Evolutionary conservation across 1,140 invertebrate species (phyloP), one percentile per base, ranked within the genome.

Genomic region (Globodera ellingtonae): DNA sequence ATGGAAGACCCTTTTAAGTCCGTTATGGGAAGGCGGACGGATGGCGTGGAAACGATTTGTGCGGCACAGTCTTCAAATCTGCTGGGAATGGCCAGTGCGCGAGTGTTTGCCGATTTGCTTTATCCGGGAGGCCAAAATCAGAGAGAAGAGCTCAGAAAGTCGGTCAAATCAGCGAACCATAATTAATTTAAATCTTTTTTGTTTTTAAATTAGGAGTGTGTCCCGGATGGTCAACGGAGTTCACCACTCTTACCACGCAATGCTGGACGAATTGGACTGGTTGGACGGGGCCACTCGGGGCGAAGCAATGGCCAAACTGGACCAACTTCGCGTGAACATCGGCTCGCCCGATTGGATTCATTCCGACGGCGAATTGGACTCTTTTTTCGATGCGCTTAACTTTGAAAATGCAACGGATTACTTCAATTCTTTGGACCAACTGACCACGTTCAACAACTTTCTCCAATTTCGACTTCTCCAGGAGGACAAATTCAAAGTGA

Each of bases 391-490:
- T 79, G 89, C 89, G 81, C 91, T 92, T 89, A 88, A 82, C 67
- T 24, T 48, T 84, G 85, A 70, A 82, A 10, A 8, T 5, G 5
- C 2, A 89, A 47, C 79, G 81, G 18, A 81, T 80, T 59, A 79
- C 59, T 65, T 10, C n/a, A 5, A 13, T 13, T 18, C 71, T 7
- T 47, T 80, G 9, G 47, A 79, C 4, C 74, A 81, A 56, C 56
- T 80, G n/a, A 80, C 62, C 13, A 72, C 75, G 18, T 80, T 77
- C 79, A 80, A 80, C 52, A 9, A 65, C 13, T 79, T 77, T 18
- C 56, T 67, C 21, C 44, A 89, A 81, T 65, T 89, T 91, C 89
- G 66, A 91, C 91, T 79, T 91, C 91, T 74, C 74, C 91, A 89
- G 13, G 91, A 91, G 13, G 59, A 65, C 13, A 65, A 65, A 21